Conservation (phyloP, 2,797 vertebrate genomes). For the Heteromormyrus szaboi region DNA sequence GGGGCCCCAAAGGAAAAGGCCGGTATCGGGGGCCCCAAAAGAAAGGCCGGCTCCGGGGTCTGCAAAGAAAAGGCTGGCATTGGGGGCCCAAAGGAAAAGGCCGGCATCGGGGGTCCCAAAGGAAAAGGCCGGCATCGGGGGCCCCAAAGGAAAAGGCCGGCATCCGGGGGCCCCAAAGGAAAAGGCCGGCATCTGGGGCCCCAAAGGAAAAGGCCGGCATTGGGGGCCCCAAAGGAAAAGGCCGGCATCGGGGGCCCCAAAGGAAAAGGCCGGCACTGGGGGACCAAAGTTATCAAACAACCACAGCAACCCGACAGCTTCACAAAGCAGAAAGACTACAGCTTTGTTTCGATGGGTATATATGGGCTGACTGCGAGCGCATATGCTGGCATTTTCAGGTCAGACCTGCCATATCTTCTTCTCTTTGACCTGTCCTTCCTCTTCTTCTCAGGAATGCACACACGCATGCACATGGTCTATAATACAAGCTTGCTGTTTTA, state of each 20-base stretch:
- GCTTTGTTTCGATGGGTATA: not conserved
- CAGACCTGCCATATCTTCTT: not conserved
- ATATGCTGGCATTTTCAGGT: not conserved
- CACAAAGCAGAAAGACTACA: not conserved
- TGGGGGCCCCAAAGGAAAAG: not conserved
- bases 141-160: not conserved
- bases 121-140: not conserved
- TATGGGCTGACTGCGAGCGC: not conserved
- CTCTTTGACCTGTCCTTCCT: not conserved
- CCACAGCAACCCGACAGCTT: not conserved
- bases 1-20: not conserved
- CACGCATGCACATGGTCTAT: not conserved
- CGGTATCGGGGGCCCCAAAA: too few relatives aligned
- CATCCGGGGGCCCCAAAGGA: not conserved
- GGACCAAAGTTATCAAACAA: not conserved
- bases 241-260: too few relatives aligned
- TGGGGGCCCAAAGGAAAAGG: not conserved
- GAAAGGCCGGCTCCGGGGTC: not conserved
- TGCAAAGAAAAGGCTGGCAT: not conserved
- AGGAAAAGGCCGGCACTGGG: not conserved
- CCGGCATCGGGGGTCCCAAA: not conserved
- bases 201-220: not conserved
- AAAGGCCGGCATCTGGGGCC: not conserved
- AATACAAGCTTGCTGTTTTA: not conserved
- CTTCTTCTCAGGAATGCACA: not conserved